These are phyloP conservation scores for Napeogenes inachia DNA, from an alignment of 2,888 invertebrate genomes.

Conservation along the genomic window DNA sequence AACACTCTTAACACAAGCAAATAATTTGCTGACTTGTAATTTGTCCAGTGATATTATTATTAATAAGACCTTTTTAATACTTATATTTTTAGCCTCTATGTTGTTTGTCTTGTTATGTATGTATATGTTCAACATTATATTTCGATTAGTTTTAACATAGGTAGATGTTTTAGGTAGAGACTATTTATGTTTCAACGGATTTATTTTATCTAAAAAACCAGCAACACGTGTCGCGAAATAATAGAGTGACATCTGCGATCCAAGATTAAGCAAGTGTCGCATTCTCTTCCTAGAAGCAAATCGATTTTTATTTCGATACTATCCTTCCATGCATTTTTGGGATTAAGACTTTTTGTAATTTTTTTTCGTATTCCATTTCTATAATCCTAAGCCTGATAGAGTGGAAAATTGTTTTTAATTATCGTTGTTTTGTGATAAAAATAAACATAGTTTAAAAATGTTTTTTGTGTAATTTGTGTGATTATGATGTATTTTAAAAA, in stretches of 20 bases:
- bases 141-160: neutral
- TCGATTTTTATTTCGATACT: conserved; percentile 45
- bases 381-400: neutral
- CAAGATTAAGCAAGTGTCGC: conserved; percentile 72
- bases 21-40: no score
- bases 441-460: neutral
- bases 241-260: conserved; percentile 54
- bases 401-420: conserved; percentile 3
- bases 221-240: conserved; percentile 67
- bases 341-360: conserved; percentile 49
- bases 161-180: neutral
- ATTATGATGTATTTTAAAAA: neutral
- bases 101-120: no score
- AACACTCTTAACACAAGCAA: no score
- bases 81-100: no score
- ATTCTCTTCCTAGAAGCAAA: conserved; percentile 62
- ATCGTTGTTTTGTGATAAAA: neutral
- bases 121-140: neutral
- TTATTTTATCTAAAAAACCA: conserved; percentile 29
- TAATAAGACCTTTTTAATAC: no score
- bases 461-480: neutral
- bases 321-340: conserved; percentile 51
- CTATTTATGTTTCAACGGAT: conserved; percentile 10
- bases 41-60: no score
- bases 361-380: conserved; percentile 30